Evolutionary conservation across 2,797 vertebrate genomes (phyloP).

Genomic region (Acanthornis magna): DNA sequence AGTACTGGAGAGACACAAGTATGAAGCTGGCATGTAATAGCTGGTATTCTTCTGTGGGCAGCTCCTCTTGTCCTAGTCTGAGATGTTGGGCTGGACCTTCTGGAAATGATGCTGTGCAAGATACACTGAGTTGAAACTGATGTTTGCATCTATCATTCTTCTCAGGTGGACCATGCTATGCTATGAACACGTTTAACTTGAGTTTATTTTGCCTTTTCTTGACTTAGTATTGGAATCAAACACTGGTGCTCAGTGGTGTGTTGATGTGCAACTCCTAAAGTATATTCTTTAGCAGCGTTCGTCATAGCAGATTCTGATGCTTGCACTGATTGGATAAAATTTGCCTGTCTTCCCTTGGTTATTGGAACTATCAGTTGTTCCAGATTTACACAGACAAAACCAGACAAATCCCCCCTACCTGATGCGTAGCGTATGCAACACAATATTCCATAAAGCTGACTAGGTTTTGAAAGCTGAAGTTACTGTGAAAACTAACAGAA

Average conservation of each 20-base stretch:
- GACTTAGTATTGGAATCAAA: rapidly evolving
- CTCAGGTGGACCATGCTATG: neutral
- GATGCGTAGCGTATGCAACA: rapidly evolving
- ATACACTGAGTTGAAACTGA: neutral
- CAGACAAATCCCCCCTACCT: rapidly evolving
- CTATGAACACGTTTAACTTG: neutral
- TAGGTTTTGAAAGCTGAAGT: neutral
- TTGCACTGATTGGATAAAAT: neutral
- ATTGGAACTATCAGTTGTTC: neutral
- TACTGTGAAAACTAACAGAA: neutral
- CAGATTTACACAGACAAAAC: neutral
- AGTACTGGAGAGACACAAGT: neutral
- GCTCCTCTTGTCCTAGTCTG: neutral
- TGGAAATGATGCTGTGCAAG: neutral
- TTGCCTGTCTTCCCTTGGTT: neutral
- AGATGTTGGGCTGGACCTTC: neutral
- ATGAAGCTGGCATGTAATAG: rapidly evolving
- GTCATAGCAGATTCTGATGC: rapidly evolving
- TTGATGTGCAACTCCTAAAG: neutral
- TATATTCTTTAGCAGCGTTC: neutral
- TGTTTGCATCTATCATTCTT: rapidly evolving
- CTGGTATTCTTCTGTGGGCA: neutral
- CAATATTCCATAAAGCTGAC: rapidly evolving
- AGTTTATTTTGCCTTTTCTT: neutral
- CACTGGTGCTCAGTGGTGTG: rapidly evolving